Conservation (phyloP, 1,140 invertebrate species). For the Orchestia grillus region DNA sequence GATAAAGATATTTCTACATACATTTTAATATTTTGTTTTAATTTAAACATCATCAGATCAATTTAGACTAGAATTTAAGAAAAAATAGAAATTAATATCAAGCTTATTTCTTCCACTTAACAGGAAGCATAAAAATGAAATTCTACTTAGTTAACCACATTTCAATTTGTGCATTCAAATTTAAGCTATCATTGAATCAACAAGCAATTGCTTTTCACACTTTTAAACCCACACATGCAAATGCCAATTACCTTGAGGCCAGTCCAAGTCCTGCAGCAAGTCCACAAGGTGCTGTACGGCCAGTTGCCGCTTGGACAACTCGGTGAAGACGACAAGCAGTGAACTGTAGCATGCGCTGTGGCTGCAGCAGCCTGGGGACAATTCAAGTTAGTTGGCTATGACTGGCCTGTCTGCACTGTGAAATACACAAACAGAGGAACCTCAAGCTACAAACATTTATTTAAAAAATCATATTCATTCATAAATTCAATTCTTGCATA, state of each 20-base stretch:
- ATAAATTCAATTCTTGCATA: no score
- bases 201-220: not conserved
- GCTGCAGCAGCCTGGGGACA: not conserved
- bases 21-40: no score
- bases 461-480: no score
- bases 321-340: not conserved
- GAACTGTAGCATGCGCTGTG: not conserved
- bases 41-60: no score
- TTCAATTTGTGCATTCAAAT: no score
- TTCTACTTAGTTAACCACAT: no score
- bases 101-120: not conserved
- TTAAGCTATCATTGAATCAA: no score
- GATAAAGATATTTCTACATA: no score
- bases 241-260: not conserved
- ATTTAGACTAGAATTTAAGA: no score
- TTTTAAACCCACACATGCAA: not conserved
- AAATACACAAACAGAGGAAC: not conserved
- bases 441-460: no score
- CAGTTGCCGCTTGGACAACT: not conserved
- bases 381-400: not conserved
- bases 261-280: conserved; percentile 7
- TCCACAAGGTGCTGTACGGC: not conserved
- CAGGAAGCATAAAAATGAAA: not conserved
- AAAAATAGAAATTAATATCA: no score
- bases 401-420: not conserved